These are phyloP conservation scores for Heliconius charithonia DNA, from an alignment of 2,888 invertebrate genomes.

Conservation along the genomic window DNA sequence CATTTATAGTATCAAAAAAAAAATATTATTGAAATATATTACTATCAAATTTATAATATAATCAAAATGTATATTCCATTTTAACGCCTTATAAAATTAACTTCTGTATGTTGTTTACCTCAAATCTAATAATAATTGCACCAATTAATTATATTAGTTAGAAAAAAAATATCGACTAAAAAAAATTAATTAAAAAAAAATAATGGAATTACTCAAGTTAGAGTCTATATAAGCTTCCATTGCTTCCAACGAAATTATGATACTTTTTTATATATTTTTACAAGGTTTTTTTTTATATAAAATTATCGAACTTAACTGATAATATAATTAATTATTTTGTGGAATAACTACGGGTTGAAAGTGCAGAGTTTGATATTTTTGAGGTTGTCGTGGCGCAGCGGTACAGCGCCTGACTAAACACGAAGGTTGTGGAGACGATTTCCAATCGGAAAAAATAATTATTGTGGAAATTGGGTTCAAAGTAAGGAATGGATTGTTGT, in stretches of 20 bases:
- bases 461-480: too few relatives aligned
- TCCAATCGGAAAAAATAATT: not conserved
- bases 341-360: constrained; percentile 5
- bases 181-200: too few relatives aligned
- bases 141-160: constrained; percentile 13
- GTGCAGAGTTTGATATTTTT: not conserved
- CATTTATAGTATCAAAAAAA: constrained; percentile 5
- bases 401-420: not conserved
- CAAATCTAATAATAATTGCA: constrained; percentile 21
- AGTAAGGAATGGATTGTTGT: not conserved
- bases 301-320: not conserved
- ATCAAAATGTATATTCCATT: constrained; percentile 37
- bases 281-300: not conserved
- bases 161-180: not conserved
- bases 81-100: constrained; percentile 36
- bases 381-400: not conserved
- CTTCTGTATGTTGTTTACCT: constrained; percentile 18
- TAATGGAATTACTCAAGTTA: not conserved
- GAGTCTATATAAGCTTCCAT: not conserved
- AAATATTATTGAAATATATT: constrained; percentile 9
- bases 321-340: not conserved
- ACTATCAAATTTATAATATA: constrained; percentile 15
- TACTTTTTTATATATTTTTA: not conserved
- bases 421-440: not conserved
- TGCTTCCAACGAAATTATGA: not conserved